Percentiles rank a stretch among this genome's conserved stretches.
Evolutionary conservation across 2,888 invertebrate genomes (phyloP).

Genomic region (Aspidiotus destructor): DNA sequence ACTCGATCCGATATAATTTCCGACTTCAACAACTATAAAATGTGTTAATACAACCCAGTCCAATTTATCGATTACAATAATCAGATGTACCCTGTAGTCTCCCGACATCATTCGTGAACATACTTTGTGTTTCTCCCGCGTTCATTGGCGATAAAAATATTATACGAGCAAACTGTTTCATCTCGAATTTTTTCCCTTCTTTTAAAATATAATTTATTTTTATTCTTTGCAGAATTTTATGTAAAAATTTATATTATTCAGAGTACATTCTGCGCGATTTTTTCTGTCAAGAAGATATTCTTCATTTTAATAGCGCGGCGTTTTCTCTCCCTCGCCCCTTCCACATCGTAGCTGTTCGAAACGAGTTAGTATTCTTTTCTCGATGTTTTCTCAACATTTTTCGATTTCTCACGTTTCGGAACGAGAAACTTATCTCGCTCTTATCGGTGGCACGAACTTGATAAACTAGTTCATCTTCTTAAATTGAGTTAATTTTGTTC

Average conservation of each 20-base stretch:
- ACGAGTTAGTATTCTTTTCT: conserved; percentile 29
- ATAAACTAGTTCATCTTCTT: conserved; percentile 28
- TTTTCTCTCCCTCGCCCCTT: background rate
- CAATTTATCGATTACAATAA: too few relatives aligned
- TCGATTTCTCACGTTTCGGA: conserved; percentile 21
- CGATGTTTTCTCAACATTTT: conserved; percentile 25
- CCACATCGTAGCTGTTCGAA: background rate
- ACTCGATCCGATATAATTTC: too few relatives aligned
- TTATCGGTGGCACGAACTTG: conserved; percentile 27
- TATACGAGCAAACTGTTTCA: too few relatives aligned
- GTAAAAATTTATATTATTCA: conserved; percentile 15
- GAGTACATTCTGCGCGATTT: conserved; percentile 21
- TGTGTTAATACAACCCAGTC: too few relatives aligned
- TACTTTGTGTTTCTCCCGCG: too few relatives aligned
- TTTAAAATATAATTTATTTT: too few relatives aligned
- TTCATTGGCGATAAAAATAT: too few relatives aligned
- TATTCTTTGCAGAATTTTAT: too few relatives aligned
- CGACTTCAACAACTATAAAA: too few relatives aligned
- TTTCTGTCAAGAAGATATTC: conserved; percentile 24
- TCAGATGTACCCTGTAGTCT: too few relatives aligned
- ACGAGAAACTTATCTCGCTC: conserved; percentile 22
- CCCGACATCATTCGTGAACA: too few relatives aligned
- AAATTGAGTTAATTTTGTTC: conserved; percentile 28
- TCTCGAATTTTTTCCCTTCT: too few relatives aligned
- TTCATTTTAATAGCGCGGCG: conserved; percentile 25